Evolutionary conservation across 2,888 invertebrate species (phyloP), one percentile per base, ranked within the genome.

Genomic region (Drosophila ustulata): DNA sequence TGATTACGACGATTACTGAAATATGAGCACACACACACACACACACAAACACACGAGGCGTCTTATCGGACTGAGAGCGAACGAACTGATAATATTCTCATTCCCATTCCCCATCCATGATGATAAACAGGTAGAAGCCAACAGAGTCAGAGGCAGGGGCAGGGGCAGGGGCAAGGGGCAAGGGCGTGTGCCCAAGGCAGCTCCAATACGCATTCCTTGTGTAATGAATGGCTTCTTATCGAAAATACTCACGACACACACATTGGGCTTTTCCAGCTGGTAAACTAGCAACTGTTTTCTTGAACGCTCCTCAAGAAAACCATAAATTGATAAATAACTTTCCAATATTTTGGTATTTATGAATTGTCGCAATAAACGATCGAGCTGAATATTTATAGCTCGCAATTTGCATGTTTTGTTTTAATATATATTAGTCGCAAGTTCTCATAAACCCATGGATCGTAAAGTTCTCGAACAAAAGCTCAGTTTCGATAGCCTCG

Each of bases 1-100:
- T 67, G 78, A 78, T 78, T 78, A 78, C 69, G 77, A 72, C 66
- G 77, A 72, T 76, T 68, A 66, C 58, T 63, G 25, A 53, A 71
- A 66, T 63, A 58, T 57, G 57, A 56, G 45, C 39, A 37, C 39
- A 41, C 34, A 39, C 30, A 47, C 30, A 34, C 37, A 51, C 25
- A 47, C 46, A 39, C 32, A 47, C 30, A 46, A 13, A 28, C 37
- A 39, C 37, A 53, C 3, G 45, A 30, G 26, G 5, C 67, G 65
- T 65, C 62, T 45, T 41, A 46, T 34, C 58, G 56, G 25, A n/a
- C 18, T 13, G 37, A 57, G 25, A 61, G 55, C 18, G 49, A 41
- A 50, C 23, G 45, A 26, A 8, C 66, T 59, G 72, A 73, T 73
- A 73, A 71, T 52, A 49, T 66, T 63, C 58, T 7, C 39, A 41